A percentile compares a stretch with the other conserved stretches of the same genome.
Conservation (phyloP, 2,113 vertebrate species). For the Hypanus sabinus region DNA sequence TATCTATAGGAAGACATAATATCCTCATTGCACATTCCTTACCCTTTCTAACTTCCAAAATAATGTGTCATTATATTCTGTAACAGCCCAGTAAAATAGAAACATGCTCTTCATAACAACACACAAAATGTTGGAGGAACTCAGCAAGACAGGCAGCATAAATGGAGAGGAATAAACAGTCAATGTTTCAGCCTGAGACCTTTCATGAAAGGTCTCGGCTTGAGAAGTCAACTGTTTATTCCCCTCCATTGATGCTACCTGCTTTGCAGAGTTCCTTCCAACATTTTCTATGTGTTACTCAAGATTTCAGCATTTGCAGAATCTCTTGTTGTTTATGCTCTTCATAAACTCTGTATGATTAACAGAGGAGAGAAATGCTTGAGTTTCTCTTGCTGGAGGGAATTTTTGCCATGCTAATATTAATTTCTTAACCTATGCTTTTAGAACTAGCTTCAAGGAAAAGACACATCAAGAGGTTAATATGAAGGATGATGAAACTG, state of each 20-base stretch:
- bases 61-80: not conserved
- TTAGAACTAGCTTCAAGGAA: not conserved
- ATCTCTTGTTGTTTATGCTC: no score
- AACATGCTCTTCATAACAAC: not conserved
- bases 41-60: not conserved
- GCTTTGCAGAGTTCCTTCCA: no score
- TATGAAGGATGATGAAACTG: conserved; percentile 7
- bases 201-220: no score
- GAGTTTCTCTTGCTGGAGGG: not conserved
- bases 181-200: no score
- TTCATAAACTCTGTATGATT: conserved; percentile 7
- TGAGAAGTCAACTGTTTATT: no score
- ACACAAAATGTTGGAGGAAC: no score
- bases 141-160: no score
- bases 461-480: not conserved
- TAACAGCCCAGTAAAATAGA: not conserved
- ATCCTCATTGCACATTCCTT: not conserved
- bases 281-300: no score
- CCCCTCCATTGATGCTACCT: no score
- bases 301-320: no score
- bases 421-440: conserved; percentile 24
- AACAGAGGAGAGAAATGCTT: conserved; percentile 13
- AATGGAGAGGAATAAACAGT: no score
- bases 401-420: conserved; percentile 12
- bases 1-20: not conserved